Evolutionary conservation across 64 coral and sea anemone species (phyloP), one percentile per base, ranked within the genome.

Genomic region (Pachyseris speciosa): DNA sequence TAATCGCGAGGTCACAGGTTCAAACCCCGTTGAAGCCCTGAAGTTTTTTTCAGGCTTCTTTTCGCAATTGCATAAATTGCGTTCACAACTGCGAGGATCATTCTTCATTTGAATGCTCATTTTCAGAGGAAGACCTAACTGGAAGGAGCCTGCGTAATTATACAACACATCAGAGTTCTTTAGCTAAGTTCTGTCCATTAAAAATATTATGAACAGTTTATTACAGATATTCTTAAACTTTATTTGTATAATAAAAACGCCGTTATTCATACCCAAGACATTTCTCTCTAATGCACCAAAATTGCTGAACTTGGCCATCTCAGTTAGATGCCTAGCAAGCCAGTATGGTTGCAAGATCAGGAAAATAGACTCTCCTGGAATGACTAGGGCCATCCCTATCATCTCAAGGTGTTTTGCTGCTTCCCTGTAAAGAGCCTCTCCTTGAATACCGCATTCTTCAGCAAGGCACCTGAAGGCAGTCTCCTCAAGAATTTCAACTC

Each of bases 391-490:
- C 22, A 91, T 7, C 22, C 88, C 88, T 31, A 37, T 67, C 8
- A 40, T 25, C 36, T 83, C 76, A 68, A 91, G 75, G 16, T 83
- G 40, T 12, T 71, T 29, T 11, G 66, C 44, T 37, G 88, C 74
- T 58, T 53, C 61, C 26, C 27, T 43, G 88, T 37, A 39, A 11
- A 55, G 50, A 22, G 7, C 2, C 26, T 91, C 76, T 2, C 30
- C 39, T 44, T 90, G 37, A 17, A 91, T 83, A 17, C 88, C 88
- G n/a, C 88, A 91, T 80, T 91, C 88, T 55, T 36, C 50, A 20
- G 77, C 76, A 22, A 91, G 47, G 30, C 77, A 58, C 50, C 69
- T 67, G 48, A 91, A 83, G 9, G 41, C 51, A 20, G 66, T 67
- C 19, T 69, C 29, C 19, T 86, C 42, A 68, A 86, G 64, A 19